Evolutionary conservation across 2,113 vertebrate genomes (phyloP).

Genomic region (Ceyx melanurus): DNA sequence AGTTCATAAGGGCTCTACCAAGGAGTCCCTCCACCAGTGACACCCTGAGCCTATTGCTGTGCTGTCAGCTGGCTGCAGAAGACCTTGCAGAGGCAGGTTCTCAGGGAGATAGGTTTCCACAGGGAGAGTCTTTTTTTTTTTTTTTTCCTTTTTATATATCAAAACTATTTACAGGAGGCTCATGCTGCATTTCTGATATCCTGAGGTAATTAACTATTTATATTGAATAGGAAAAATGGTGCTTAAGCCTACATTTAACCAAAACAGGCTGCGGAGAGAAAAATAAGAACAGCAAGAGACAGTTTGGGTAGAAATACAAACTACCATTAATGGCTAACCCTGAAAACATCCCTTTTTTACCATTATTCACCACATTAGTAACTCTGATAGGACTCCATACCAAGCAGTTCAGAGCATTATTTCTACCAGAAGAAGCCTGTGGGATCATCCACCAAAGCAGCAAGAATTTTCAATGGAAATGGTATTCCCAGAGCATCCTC

Average conservation of each 20-base stretch:
- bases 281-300: neutral
- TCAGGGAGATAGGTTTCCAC: neutral
- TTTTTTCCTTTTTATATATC: neutral
- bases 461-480: neutral
- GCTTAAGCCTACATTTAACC: constrained; percentile 7
- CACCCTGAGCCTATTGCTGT: neutral
- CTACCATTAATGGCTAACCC: neutral
- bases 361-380: neutral
- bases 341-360: neutral
- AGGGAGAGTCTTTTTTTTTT: neutral
- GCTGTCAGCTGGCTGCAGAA: neutral
- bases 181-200: neutral
- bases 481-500: neutral
- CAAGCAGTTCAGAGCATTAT: neutral
- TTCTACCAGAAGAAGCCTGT: neutral
- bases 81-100: neutral
- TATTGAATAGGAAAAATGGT: constrained; percentile 8
- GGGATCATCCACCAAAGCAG: neutral
- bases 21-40: neutral
- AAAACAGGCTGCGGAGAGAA: neutral
- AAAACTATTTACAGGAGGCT: neutral
- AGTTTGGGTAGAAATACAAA: neutral
- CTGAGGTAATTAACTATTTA: constrained; percentile 28
- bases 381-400: neutral
- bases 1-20: neutral